Base-by-base conservation (phyloP, 2,888 invertebrate species). In the Sminthurinus aureus region DNA sequence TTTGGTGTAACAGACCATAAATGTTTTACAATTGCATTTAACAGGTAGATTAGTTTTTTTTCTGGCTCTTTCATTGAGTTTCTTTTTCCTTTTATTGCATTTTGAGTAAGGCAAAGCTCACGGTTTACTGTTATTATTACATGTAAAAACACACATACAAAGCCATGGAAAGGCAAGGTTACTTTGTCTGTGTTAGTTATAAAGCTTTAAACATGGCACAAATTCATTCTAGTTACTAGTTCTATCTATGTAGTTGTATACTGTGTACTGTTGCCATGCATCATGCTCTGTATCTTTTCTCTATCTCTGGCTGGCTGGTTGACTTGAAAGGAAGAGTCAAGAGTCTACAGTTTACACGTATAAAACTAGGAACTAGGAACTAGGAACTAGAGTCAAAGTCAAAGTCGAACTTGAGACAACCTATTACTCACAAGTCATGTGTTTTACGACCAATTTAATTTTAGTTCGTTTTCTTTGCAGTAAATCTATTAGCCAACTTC, bases 401-500 rank as follows among this genome's bases (percentile, higher is more conserved):
- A 74, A 38, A 74, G 1, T 15, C 38, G 50, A 38, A 26, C 18
- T 75, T 75, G 75, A 75, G 75, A 38, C 38, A 75, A 75, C 75
- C 75, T 15, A 75, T 75, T 75, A 75, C 75, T 74, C 24, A 51
- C 75, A 75, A 75, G 75, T 75, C 75, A 75, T 75, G 75, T 75
- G 75, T 75, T 75, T 75, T 75, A 75, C 75, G 75, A 75, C 75
- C 75, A 75, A 75, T 75, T 75, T 75, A 75, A 75, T 75, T 75
- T 75, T 74, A 38, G 38, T 51, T 18, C 15, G 6, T 20, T 20
- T 11, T n/a, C 51, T 51, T 20, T 51, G 13, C 20, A n/a, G 69
- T 69, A 69, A 12, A 24, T 69, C 69, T 69, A 69, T 69, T 69
- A 69, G 69, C 69, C 24, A 20, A 20, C 8, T 69, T 69, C 24